phyloP scores from a whole-genome alignment of 2,113 vertebrate genomes.

The Orthonyx spaldingii region DNA sequence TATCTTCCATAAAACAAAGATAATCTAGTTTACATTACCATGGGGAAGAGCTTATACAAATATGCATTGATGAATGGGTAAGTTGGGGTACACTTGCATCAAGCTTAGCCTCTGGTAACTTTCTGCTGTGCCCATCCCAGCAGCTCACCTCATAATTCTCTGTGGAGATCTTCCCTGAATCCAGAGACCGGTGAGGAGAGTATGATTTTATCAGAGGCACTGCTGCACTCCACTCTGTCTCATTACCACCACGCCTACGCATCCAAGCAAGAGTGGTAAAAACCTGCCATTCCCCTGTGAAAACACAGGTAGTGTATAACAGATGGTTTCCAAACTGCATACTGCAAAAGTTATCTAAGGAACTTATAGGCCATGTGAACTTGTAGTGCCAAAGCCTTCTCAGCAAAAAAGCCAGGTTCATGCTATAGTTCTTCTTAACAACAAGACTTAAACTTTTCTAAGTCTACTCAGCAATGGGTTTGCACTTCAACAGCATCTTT shows the following conservation, averaged over 20 bases:
- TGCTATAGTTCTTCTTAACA: background rate
- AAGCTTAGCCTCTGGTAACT: background rate
- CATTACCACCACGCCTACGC: background rate
- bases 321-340: background rate
- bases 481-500: background rate
- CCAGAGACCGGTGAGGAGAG: background rate
- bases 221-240: background rate
- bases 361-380: background rate
- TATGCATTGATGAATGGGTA: accelerated
- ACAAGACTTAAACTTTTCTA: background rate
- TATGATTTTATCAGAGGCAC: background rate
- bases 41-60: background rate
- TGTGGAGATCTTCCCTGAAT: background rate
- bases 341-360: background rate
- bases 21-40: background rate
- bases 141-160: background rate
- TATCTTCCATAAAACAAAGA: background rate
- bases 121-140: background rate
- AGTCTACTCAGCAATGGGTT: background rate
- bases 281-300: background rate
- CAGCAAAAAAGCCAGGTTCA: background rate
- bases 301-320: background rate
- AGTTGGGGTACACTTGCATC: background rate
- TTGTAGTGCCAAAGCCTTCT: background rate
- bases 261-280: background rate